Evolutionary conservation across 2,113 vertebrate genomes (phyloP), one percentile per base, ranked within the genome.

Genomic region (Saguinus imperator): DNA sequence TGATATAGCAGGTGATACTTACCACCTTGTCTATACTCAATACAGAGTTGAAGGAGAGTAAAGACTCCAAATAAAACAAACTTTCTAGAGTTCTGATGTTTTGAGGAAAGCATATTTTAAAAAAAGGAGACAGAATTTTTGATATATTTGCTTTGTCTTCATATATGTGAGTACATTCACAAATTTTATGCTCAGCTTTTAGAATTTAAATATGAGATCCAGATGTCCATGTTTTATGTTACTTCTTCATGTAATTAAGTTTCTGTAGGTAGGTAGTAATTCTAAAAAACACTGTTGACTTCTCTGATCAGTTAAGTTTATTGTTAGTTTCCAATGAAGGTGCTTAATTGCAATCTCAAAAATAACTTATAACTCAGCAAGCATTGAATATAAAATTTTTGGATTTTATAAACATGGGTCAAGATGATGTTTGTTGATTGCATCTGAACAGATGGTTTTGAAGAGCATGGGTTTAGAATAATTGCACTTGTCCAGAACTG

Each of bases 41-140:
- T 37, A 25, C 21, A 58, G 43, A 83, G 52, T 73, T 66, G 70
- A 91, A 61, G 16, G 57, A 72, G 6, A 68, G 35, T 58, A 35
- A 77, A 89, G 48, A 73, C 52, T 83, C 43, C 21, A 87, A 58
- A 64, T 89, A 66, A 57, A 64, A 89, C 13, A 55, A 32, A 14
- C 61, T 94, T 58, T 61, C 68, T 93, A 13, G 8, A 57, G 32
- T 92, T 92, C 29, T 57, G 48, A 68, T 89, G 40, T 45, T 92
- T 82, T 96, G 92, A 90, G 43, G 43, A 82, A 89, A 76, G 75
- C 66, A 50, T 23, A 32, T 94, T 94, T 94, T 94, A 87, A 11
- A 83, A 84, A 90, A 79, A 23, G 52, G 52, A 92, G 37, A 66
- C 35, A 48, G 40, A 55, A 55, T 76, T 96, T 96, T 96, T 80